phyloP scores from a whole-genome alignment of 2,113 vertebrate species.

The Stegastes partitus region DNA sequence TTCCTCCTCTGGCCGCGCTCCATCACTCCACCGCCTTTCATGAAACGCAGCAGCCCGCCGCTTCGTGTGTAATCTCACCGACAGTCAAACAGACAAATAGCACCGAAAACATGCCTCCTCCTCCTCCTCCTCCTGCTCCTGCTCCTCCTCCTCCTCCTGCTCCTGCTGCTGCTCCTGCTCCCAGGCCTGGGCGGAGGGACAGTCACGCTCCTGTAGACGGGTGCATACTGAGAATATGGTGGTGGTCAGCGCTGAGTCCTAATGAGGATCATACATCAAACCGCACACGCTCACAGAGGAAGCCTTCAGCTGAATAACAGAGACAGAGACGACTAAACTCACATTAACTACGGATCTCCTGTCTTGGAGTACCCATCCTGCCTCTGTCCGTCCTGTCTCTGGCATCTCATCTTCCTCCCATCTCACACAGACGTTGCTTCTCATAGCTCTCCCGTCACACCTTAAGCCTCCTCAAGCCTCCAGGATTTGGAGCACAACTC shows the following conservation, averaged over 20 bases:
- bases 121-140: too few relatives aligned
- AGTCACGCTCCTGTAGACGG: neutral
- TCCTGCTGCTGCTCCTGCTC: too few relatives aligned
- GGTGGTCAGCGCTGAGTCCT: slow-evolving; percentile 23
- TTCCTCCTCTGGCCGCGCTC: too few relatives aligned
- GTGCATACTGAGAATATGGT: slow-evolving; percentile 3
- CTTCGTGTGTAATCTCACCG: too few relatives aligned
- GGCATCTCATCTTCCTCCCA: slow-evolving; percentile 19
- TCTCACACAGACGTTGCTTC: slow-evolving; percentile 18
- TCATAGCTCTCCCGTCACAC: slow-evolving; percentile 54
- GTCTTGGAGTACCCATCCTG: slow-evolving; percentile 25
- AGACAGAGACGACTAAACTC: slow-evolving; percentile 52
- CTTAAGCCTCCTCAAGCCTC: slow-evolving; percentile 61
- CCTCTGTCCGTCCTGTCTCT: slow-evolving; percentile 39
- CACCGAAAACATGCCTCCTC: too few relatives aligned
- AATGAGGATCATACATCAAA: slow-evolving; percentile 27
- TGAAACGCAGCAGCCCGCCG: too few relatives aligned
- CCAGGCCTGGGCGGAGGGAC: too few relatives aligned
- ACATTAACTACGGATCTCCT: slow-evolving; percentile 69
- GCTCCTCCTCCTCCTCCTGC: too few relatives aligned
- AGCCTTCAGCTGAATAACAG: slow-evolving; percentile 46
- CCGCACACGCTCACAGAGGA: neutral
- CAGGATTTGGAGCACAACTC: slow-evolving; percentile 53
- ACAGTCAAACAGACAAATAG: too few relatives aligned
- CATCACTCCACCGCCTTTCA: too few relatives aligned